These are phyloP conservation scores for Forbesichthys agassizii DNA, from an alignment of 2,113 vertebrate genomes.

Conservation along the genomic window DNA sequence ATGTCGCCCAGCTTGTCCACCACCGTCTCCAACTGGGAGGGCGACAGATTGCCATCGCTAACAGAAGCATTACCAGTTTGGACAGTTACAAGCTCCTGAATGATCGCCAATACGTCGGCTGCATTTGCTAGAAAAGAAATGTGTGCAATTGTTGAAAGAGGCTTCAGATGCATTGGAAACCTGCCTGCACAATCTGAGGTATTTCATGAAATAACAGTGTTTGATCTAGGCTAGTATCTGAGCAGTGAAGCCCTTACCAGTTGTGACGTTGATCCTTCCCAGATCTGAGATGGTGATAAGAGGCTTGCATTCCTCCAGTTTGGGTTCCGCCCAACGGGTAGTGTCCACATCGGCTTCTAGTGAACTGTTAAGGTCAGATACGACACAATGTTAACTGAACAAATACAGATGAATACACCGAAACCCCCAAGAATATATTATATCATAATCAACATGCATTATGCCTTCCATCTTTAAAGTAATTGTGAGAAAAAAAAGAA, in stretches of 20 bases:
- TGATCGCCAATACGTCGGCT: conserved; percentile 63
- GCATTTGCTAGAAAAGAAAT: conserved; percentile 62
- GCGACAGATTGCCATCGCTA: conserved; percentile 34
- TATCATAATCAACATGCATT: too few species aligned
- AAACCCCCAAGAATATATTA: not conserved
- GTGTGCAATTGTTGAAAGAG: too few species aligned
- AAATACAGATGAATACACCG: not conserved
- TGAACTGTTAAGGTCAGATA: conserved; percentile 47
- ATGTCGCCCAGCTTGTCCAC: conserved; percentile 71
- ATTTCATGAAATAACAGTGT: too few species aligned
- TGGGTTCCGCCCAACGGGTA: conserved; percentile 78
- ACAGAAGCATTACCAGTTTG: conserved; percentile 21
- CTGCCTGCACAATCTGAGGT: too few species aligned
- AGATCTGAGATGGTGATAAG: conserved; percentile 77
- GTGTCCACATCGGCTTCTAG: conserved; percentile 59
- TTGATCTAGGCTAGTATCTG: not conserved
- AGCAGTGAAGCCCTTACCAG: conserved; percentile 72
- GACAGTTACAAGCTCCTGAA: conserved; percentile 55
- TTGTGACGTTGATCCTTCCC: conserved; percentile 74
- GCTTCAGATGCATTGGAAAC: too few species aligned
- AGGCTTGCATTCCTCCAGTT: conserved; percentile 72
- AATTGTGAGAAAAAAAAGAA: not conserved
- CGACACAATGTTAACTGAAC: not conserved
- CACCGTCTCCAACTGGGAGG: conserved; percentile 62
- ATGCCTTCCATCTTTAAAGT: too few species aligned